Conservation (phyloP, 2,113 vertebrate genomes). For the Tamias sibiricus region DNA sequence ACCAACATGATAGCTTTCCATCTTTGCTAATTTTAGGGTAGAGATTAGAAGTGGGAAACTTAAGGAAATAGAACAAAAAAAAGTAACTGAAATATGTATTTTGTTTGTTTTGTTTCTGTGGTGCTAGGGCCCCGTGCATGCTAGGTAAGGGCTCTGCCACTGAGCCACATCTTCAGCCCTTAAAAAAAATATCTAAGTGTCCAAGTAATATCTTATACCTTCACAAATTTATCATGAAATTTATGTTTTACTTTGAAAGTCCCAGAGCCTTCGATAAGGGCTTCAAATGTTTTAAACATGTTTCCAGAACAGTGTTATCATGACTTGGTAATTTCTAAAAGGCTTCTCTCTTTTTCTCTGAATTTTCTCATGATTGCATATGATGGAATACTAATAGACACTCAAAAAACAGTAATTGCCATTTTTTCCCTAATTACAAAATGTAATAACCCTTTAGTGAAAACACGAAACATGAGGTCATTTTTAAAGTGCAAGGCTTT, state of each 20-base stretch:
- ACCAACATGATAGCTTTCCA: background rate
- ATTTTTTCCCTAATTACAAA: conserved; percentile 78
- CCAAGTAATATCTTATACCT: conserved; percentile 73
- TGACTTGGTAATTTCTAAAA: conserved; percentile 68
- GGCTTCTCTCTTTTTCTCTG: background rate
- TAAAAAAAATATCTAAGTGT: conserved; percentile 69
- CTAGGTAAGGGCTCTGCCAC: no score
- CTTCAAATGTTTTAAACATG: conserved; percentile 66
- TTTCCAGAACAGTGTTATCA: conserved; percentile 80
- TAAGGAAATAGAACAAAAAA: conserved; percentile 55
- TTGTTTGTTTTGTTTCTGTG: background rate
- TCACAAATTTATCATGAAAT: conserved; percentile 81
- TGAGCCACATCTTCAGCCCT: no score
- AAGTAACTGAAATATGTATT: conserved; percentile 47
- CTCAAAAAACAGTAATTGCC: conserved; percentile 71
- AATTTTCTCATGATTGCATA: conserved; percentile 60
- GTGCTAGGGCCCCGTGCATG: no score
- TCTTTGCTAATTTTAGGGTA: conserved; percentile 55
- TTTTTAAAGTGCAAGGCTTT: conserved; percentile 69
- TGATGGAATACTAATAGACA: conserved; percentile 43
- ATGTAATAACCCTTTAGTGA: conserved; percentile 71
- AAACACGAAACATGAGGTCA: conserved; percentile 69
- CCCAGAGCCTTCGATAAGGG: conserved; percentile 76
- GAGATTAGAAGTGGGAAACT: conserved; percentile 57
- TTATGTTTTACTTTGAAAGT: conserved; percentile 81